phyloP scores from a whole-genome alignment of 2,888 invertebrate species.

The Heliconius ismenius region DNA sequence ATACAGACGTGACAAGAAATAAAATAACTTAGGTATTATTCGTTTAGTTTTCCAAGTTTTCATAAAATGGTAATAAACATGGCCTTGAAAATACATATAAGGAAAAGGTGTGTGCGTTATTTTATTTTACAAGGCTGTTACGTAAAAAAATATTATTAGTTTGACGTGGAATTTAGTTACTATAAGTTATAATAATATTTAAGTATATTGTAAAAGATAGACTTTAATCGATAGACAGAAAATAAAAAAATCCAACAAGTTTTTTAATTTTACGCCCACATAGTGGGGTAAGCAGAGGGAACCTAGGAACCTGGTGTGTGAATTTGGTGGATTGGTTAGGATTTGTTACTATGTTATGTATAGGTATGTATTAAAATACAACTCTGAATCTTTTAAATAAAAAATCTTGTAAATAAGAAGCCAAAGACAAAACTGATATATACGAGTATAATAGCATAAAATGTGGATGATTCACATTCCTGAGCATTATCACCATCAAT shows the following conservation, averaged over 20 bases:
- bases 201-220: background rate
- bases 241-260: no score
- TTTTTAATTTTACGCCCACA: no score
- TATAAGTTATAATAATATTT: background rate
- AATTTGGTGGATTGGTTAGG: no score
- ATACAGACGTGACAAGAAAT: background rate
- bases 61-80: background rate
- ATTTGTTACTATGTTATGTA: no score
- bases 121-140: conserved; percentile 5
- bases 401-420: background rate
- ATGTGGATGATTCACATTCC: background rate
- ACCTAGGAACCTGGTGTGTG: no score
- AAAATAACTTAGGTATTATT: background rate
- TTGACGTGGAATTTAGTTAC: background rate
- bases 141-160: background rate
- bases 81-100: background rate
- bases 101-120: background rate
- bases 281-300: no score
- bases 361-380: no score
- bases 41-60: conserved; percentile 1
- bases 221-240: background rate
- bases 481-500: background rate
- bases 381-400: no score
- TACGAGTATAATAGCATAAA: background rate
- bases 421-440: background rate